Evolutionary conservation across 2,888 invertebrate species (phyloP).

Genomic region (Odontothrips loti): DNA sequence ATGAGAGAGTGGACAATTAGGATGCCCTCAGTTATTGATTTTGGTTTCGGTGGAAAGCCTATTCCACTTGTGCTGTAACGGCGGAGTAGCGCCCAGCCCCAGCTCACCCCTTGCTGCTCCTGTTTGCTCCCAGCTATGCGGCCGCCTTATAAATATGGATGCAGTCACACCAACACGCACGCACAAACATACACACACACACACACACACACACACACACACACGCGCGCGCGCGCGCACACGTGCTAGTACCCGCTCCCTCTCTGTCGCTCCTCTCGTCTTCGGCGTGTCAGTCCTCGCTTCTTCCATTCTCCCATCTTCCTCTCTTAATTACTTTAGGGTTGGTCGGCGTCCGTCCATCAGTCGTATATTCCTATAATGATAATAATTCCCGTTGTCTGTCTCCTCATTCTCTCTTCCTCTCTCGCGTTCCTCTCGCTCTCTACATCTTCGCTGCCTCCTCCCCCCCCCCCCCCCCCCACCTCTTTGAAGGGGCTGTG

Average conservation of each 20-base stretch:
- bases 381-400: neutral
- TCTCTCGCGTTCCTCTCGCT: neutral
- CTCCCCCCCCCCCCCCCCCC: no score
- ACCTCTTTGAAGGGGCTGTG: no score
- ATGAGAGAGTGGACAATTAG: no score
- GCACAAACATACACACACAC: conserved; percentile 1
- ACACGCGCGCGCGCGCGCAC: neutral
- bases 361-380: no score
- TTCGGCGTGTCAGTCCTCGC: neutral
- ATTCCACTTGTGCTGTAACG: no score
- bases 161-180: neutral
- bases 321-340: neutral
- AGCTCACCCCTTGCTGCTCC: neutral
- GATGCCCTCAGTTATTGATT: no score
- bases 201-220: neutral
- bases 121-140: conserved; percentile 16
- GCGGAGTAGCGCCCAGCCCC: no score
- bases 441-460: no score
- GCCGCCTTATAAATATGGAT: conserved; percentile 5
- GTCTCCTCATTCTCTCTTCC: neutral
- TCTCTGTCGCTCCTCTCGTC: no score
- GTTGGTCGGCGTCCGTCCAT: no score
- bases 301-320: neutral
- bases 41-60: no score
- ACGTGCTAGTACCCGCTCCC: neutral